A percentile compares a stretch with the other conserved stretches of the same genome.
phyloP scores from a whole-genome alignment of 2,888 invertebrate species.

The Chymomyza amoena region DNA sequence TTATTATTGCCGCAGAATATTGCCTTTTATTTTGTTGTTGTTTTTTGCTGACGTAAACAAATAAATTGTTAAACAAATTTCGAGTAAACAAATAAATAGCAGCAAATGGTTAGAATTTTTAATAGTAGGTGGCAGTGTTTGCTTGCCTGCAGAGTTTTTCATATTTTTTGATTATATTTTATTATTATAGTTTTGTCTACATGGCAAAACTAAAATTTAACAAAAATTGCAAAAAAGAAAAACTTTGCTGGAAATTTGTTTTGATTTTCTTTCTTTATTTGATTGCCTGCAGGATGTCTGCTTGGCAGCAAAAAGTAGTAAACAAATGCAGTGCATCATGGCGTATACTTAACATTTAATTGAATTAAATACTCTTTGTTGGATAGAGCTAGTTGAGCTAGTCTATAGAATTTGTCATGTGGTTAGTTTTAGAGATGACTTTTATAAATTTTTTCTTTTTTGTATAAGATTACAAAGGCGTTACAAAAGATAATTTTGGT shows the following conservation, averaged over 20 bases:
- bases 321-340: constrained; percentile 1
- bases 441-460: too few relatives aligned
- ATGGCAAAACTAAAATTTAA: constrained; percentile 10
- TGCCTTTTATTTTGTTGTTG: constrained; percentile 25
- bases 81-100: constrained; percentile 53
- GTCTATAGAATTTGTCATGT: not conserved
- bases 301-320: not conserved
- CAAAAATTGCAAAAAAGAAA: not conserved
- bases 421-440: not conserved
- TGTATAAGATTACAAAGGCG: too few relatives aligned
- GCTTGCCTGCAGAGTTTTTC: not conserved
- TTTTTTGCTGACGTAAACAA: constrained; percentile 48
- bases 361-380: constrained; percentile 8
- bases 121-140: not conserved
- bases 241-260: not conserved
- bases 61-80: constrained; percentile 37
- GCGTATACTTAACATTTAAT: constrained; percentile 17
- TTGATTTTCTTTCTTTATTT: not conserved
- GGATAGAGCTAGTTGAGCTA: not conserved
- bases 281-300: not conserved
- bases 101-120: constrained; percentile 25
- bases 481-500: too few relatives aligned
- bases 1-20: constrained; percentile 40
- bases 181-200: constrained; percentile 13
- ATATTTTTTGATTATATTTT: constrained; percentile 12